Evolutionary conservation across 2,888 invertebrate genomes (phyloP).

Genomic region (Andrena camellia): DNA sequence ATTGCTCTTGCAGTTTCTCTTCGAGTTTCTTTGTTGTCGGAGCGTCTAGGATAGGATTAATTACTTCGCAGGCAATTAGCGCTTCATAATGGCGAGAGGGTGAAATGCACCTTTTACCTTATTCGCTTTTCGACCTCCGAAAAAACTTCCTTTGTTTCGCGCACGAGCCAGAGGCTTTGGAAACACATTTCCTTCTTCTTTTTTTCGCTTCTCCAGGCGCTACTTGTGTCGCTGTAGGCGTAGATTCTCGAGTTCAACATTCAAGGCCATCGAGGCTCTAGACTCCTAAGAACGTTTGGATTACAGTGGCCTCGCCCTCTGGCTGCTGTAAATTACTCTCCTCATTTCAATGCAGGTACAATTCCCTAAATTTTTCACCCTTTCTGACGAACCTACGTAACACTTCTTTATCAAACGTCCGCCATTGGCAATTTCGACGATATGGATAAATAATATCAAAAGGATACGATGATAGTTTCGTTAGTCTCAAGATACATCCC

Average conservation of each 20-base stretch:
- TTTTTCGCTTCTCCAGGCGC: conserved; percentile 20
- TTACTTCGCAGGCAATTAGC: conserved; percentile 39
- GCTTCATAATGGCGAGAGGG: conserved; percentile 23
- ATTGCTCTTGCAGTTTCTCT: neutral
- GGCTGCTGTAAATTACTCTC: conserved; percentile 84
- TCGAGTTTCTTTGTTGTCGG: neutral
- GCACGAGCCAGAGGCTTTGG: conserved; percentile 27
- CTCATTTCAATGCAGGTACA: conserved; percentile 80
- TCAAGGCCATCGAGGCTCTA: conserved; percentile 63
- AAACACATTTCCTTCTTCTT: conserved; percentile 43
- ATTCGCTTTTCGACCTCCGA: conserved; percentile 36
- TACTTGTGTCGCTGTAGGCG: conserved; percentile 57
- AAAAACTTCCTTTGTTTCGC: conserved; percentile 45
- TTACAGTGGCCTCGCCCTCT: conserved; percentile 29
- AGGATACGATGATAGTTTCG: no score
- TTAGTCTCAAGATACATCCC: neutral
- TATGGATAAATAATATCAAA: conserved; percentile 14
- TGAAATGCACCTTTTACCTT: conserved; percentile 29
- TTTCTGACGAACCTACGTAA: conserved; percentile 16
- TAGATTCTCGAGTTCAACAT: conserved; percentile 52
- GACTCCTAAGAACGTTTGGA: conserved; percentile 83
- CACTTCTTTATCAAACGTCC: conserved; percentile 10
- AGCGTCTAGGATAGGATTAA: conserved; percentile 25
- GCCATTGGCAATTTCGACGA: conserved; percentile 2
- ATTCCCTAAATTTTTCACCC: conserved; percentile 54